Percentiles rank a stretch among this genome's conserved stretches.
Conservation (phyloP, 1,140 invertebrate species). For the Gryllus bimaculatus region DNA sequence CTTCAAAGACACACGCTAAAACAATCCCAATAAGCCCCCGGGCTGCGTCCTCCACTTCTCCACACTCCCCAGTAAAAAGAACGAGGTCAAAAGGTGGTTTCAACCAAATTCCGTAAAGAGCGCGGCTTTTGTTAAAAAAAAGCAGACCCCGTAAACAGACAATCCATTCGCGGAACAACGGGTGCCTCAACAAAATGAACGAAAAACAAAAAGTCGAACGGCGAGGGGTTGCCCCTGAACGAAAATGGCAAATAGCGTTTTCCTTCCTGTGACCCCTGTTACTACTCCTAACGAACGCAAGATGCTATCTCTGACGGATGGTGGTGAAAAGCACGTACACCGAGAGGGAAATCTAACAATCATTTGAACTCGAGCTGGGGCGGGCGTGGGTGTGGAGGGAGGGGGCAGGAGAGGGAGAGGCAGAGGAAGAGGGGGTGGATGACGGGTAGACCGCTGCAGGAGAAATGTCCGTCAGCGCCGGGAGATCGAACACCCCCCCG, state of each 20-base stretch:
- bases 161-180: background rate
- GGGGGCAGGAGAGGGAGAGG: too few species aligned
- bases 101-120: background rate
- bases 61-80: too few species aligned
- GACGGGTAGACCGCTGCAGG: background rate
- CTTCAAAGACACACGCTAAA: too few species aligned
- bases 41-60: too few species aligned
- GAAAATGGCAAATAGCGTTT: background rate
- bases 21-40: too few species aligned
- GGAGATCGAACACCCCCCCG: too few species aligned
- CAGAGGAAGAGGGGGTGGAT: background rate
- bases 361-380: background rate
- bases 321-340: background rate
- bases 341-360: background rate
- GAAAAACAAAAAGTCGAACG: background rate
- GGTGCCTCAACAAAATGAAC: background rate
- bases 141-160: background rate
- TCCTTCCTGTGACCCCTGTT: background rate
- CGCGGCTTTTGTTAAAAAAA: too few species aligned
- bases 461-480: too few species aligned
- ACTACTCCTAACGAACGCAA: background rate
- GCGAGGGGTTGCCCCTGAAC: background rate
- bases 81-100: background rate
- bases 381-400: background rate
- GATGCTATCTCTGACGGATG: constrained; percentile 3